These are phyloP conservation scores for Lutra lutra DNA, from an alignment of 2,797 vertebrate species.

Conservation along the genomic window DNA sequence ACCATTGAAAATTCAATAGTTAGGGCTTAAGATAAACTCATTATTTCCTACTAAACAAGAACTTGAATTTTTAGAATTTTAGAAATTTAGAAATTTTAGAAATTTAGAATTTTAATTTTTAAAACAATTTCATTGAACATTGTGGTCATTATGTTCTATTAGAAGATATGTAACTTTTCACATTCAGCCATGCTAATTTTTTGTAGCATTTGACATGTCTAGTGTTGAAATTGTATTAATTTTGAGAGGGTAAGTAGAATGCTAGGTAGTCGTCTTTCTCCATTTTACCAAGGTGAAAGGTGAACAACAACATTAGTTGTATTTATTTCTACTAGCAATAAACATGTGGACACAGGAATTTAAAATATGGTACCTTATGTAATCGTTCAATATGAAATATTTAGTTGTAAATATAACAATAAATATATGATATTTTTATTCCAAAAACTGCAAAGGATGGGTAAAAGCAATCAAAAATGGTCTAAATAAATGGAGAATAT, in stretches of 20 bases:
- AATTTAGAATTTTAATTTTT: background rate
- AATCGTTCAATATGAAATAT: background rate
- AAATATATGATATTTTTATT: background rate
- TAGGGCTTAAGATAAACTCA: background rate
- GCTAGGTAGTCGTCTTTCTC: background rate
- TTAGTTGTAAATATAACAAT: background rate
- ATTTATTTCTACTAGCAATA: background rate
- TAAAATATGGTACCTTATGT: background rate
- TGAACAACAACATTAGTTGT: background rate
- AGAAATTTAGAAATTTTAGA: no score
- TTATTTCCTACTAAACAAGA: background rate
- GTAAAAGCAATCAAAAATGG: background rate
- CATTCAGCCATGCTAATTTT: background rate
- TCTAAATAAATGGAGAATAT: background rate
- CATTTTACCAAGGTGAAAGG: background rate
- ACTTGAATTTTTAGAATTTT: background rate
- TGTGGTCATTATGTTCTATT: background rate
- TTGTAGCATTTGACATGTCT: conserved; percentile 11
- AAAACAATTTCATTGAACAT: background rate
- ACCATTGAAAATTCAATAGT: background rate
- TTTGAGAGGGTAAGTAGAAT: background rate
- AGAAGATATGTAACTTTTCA: background rate
- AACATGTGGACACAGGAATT: background rate
- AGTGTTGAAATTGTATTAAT: conserved; percentile 19
- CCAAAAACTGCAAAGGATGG: background rate